A percentile compares a stretch with the other conserved stretches of the same genome.
These are phyloP conservation scores for Hydroisotoma schaefferi DNA, from an alignment of 2,888 invertebrate species.

Conservation along the genomic window DNA sequence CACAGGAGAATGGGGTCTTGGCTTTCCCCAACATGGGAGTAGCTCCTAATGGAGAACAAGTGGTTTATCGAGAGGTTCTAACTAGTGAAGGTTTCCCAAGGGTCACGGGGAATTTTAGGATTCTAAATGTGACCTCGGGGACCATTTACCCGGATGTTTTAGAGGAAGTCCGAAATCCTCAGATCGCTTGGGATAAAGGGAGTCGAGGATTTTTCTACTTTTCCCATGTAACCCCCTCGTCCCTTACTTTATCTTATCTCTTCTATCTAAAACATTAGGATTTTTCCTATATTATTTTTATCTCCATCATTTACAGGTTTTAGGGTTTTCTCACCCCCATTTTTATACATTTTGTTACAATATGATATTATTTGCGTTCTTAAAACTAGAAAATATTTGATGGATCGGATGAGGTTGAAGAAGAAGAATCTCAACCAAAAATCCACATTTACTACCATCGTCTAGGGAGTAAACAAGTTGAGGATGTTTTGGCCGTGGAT, in stretches of 20 bases:
- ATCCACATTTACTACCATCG: constrained; percentile 91
- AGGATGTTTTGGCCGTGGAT: constrained; percentile 82
- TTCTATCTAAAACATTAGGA: background rate
- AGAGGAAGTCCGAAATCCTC: constrained; percentile 85
- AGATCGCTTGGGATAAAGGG: constrained; percentile 93
- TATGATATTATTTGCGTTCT: background rate
- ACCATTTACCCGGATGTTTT: constrained; percentile 84
- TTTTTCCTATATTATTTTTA: background rate
- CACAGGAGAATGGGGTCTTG: constrained; percentile 87
- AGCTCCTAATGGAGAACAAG: constrained; percentile 82
- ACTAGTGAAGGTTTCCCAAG: constrained; percentile 54
- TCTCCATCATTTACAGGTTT: background rate
- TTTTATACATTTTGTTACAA: too few species aligned
- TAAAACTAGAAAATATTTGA: background rate
- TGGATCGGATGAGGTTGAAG: constrained; percentile 66
- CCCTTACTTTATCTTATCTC: background rate
- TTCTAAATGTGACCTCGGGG: constrained; percentile 70
- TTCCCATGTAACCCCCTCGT: constrained; percentile 22
- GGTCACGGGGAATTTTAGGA: constrained; percentile 49
- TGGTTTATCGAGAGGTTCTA: constrained; percentile 65
- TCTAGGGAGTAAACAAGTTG: constrained; percentile 75
- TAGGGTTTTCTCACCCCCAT: too few species aligned
- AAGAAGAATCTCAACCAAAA: constrained; percentile 81
- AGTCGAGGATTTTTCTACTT: constrained; percentile 87
- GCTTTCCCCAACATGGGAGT: constrained; percentile 72